phyloP scores from a whole-genome alignment of 1,140 invertebrate species.

The Eupristina koningsbergeri region DNA sequence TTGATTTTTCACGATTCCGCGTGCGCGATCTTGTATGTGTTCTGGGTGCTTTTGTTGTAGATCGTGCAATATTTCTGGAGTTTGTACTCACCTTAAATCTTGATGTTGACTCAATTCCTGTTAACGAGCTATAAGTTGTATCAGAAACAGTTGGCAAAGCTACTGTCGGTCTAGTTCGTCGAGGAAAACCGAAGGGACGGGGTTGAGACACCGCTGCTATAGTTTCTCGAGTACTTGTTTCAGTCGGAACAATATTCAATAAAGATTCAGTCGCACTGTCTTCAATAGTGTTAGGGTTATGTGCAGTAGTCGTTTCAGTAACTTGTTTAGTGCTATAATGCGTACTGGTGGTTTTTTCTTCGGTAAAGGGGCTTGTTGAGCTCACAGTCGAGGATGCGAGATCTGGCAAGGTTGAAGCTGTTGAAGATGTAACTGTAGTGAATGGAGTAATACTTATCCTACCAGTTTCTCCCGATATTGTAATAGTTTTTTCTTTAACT shows the following conservation, averaged over 20 bases:
- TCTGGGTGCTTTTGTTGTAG: constrained; percentile 62
- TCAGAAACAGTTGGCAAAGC: constrained; percentile 66
- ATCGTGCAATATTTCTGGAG: constrained; percentile 69
- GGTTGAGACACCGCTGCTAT: constrained; percentile 72
- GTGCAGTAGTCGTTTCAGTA: constrained; percentile 12
- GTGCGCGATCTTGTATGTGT: constrained; percentile 51
- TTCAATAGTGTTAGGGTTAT: constrained; percentile 37
- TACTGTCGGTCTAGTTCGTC: constrained; percentile 64
- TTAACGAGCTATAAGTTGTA: constrained; percentile 61
- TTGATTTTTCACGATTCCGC: constrained; percentile 62
- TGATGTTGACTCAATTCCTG: constrained; percentile 59
- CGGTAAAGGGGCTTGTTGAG: constrained; percentile 18
- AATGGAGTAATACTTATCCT: constrained; percentile 47
- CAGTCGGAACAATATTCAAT: constrained; percentile 53
- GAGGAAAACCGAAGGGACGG: constrained; percentile 74
- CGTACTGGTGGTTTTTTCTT: constrained; percentile 34
- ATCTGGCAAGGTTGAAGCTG: constrained; percentile 29
- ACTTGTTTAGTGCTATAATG: constrained; percentile 17
- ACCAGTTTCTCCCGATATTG: constrained; percentile 45
- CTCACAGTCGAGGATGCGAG: constrained; percentile 27
- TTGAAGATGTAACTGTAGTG: constrained; percentile 35
- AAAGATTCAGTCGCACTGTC: constrained; percentile 43
- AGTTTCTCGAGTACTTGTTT: constrained; percentile 60
- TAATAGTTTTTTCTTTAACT: constrained; percentile 40
- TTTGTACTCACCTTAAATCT: constrained; percentile 71